A percentile compares a stretch with the other conserved stretches of the same genome.
Conservation (phyloP, 2,797 vertebrate species). For the Onychomys torridus region DNA sequence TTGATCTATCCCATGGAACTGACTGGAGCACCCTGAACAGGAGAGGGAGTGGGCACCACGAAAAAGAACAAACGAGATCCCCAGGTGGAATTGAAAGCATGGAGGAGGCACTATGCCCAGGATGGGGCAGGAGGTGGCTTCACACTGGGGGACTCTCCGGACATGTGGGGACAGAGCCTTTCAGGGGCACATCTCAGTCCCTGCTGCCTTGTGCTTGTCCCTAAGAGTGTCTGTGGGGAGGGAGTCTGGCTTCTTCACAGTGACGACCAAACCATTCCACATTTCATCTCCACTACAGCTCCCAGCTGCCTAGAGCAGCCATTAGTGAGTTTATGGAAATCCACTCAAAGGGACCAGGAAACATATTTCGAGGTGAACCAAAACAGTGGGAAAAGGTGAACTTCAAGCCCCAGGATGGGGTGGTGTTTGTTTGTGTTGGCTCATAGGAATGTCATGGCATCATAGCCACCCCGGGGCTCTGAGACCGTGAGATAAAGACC, state of each 20-base stretch:
- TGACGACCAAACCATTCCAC: constrained; percentile 80
- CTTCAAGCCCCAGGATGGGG: constrained; percentile 42
- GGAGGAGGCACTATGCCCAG: fast-evolving
- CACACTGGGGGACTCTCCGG: constrained; percentile 66
- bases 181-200: not conserved
- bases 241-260: constrained; percentile 79
- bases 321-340: constrained; percentile 85
- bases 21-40: fast-evolving
- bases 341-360: constrained; percentile 86
- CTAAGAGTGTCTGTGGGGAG: constrained; percentile 79
- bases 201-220: constrained; percentile 70
- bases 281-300: constrained; percentile 78
- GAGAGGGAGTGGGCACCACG: fast-evolving
- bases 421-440: constrained; percentile 64
- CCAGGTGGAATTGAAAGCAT: not conserved
- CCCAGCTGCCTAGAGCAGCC: constrained; percentile 81
- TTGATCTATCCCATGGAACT: fast-evolving
- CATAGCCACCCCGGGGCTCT: not conserved
- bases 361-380: constrained; percentile 84
- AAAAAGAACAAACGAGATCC: not conserved
- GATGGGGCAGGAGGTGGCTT: not conserved
- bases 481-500: constrained; percentile 62
- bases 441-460: constrained; percentile 11
- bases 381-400: constrained; percentile 85
- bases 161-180: constrained; percentile 72